Percentiles rank a stretch among this genome's conserved stretches.
These are phyloP conservation scores for Drosophila subsilvestris DNA, from an alignment of 2,888 invertebrate species.

Conservation along the genomic window DNA sequence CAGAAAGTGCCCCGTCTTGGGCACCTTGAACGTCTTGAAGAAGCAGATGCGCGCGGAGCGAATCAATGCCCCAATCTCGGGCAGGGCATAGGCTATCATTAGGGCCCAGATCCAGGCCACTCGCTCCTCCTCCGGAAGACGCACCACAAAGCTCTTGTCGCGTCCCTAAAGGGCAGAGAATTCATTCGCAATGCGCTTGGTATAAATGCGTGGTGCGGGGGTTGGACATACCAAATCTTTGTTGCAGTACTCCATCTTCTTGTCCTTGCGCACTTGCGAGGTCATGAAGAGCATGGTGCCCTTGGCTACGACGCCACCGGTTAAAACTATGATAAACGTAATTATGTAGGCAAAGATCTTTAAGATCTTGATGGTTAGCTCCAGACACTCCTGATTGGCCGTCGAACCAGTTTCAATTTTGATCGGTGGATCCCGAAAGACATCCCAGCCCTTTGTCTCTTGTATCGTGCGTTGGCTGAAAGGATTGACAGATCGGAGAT, in stretches of 20 bases:
- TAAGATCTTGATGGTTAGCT: conserved; percentile 92
- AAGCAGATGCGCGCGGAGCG: conserved; percentile 94
- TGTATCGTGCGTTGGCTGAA: conserved; percentile 91
- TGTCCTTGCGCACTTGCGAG: conserved; percentile 92
- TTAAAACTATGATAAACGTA: conserved; percentile 93
- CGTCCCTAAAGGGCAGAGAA: conserved; percentile 90
- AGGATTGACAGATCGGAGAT: conserved; percentile 16
- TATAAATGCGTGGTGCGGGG: too few species aligned
- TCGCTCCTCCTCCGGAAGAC: conserved; percentile 92
- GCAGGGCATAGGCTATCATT: conserved; percentile 93
- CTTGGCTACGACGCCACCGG: conserved; percentile 94
- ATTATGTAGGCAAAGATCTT: conserved; percentile 93
- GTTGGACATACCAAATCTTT: conserved; percentile 89
- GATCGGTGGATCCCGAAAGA: conserved; percentile 95
- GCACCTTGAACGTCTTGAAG: conserved; percentile 94
- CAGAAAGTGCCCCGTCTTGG: conserved; percentile 84
- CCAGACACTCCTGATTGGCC: conserved; percentile 94
- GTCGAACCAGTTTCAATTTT: conserved; percentile 95
- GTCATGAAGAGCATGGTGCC: conserved; percentile 96
- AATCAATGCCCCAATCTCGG: conserved; percentile 94
- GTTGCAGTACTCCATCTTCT: conserved; percentile 92
- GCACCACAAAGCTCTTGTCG: conserved; percentile 93
- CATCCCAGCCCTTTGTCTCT: conserved; percentile 98
- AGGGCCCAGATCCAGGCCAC: conserved; percentile 97
- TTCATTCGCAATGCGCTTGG: background rate